Percentiles rank a stretch among this genome's conserved stretches.
phyloP scores from a whole-genome alignment of 2,113 vertebrate species.

The Micronycteris hirsuta region DNA sequence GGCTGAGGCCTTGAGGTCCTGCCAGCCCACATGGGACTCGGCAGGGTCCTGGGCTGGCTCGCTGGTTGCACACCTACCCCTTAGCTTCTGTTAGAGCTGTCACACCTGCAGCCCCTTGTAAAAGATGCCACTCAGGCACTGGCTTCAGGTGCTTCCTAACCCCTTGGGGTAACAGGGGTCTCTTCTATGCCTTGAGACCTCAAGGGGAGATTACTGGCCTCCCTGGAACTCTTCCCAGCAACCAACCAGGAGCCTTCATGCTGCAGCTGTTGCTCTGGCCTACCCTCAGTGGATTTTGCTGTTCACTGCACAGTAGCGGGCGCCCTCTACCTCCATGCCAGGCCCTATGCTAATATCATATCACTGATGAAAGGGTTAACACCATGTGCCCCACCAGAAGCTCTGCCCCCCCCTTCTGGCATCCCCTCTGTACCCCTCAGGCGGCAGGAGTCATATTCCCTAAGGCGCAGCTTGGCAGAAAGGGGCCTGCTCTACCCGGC shows the following conservation, averaged over 20 bases:
- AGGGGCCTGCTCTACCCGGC: conserved; percentile 39
- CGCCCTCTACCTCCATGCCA: neutral
- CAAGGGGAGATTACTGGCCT: neutral
- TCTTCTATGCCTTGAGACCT: neutral
- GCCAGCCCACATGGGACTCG: neutral
- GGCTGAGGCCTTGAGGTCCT: neutral
- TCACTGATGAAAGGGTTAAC: conserved; percentile 53
- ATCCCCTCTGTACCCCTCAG: conserved; percentile 2
- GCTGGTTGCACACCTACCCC: neutral
- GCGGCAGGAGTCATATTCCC: conserved; percentile 57
- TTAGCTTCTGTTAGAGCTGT: neutral
- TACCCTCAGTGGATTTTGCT: neutral
- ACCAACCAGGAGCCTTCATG: neutral
- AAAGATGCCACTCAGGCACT: neutral
- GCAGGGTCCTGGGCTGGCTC: neutral
- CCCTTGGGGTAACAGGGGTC: neutral
- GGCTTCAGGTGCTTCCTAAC: neutral
- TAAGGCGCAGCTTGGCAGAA: conserved; percentile 56
- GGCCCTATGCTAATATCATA: neutral
- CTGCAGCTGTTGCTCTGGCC: conserved; percentile 25
- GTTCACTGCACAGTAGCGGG: neutral
- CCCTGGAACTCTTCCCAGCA: conserved; percentile 28
- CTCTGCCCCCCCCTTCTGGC: conserved; percentile 18
- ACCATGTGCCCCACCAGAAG: conserved; percentile 30
- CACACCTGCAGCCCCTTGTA: neutral